Base-by-base conservation (phyloP, 1,140 invertebrate genomes). In the Daktulosphaira vitifoliae region DNA sequence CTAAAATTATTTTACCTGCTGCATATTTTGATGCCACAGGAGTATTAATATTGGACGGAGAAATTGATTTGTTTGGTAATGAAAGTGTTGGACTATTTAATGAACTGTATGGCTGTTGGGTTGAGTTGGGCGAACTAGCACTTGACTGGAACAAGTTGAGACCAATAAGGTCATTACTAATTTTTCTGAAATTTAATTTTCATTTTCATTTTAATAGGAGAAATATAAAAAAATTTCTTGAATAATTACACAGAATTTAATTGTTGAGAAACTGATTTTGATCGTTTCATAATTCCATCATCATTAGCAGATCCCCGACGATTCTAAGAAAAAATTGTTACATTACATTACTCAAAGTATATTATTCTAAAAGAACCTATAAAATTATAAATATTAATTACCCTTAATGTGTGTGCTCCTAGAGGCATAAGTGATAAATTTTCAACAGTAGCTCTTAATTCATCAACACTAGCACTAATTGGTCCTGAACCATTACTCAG, bases 401-500 rank as follows among this genome's bases (percentile, higher is more conserved):
- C 54, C 59, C 75, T 75, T 75, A 83, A 81, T 66, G 77, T 74
- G 29, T 76, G 71, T 13, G 77, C 78, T 67, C 82, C 83, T 56
- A 85, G 80, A 70, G 92, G 90, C 52, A 90, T 92, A 23, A 96
- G 72, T 33, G 92, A 89, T 65, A 97, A 81, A 76, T 89, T 92
- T 76, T 91, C 92, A 49, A 96, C 88, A 16, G 92, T 95, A 15
- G 89, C 90, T 71, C 90, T 80, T 2, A 97, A 78, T 75, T 96
- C 92, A 78, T 96, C 93, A 7, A 96, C 90, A 74, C 90, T 95
- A 13, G 91, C 91, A 69, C 90, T 92, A 77, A 92, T 89, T 22
- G 86, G 90, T 68, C 83, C 87, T 54, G 83, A 80, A 39, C 89
- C 89, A 77, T 92, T 93, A 73, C 83, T 92, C 5, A 96, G 78